Base-by-base conservation (phyloP, 2,888 invertebrate species). In the Cepaea hortensis region DNA sequence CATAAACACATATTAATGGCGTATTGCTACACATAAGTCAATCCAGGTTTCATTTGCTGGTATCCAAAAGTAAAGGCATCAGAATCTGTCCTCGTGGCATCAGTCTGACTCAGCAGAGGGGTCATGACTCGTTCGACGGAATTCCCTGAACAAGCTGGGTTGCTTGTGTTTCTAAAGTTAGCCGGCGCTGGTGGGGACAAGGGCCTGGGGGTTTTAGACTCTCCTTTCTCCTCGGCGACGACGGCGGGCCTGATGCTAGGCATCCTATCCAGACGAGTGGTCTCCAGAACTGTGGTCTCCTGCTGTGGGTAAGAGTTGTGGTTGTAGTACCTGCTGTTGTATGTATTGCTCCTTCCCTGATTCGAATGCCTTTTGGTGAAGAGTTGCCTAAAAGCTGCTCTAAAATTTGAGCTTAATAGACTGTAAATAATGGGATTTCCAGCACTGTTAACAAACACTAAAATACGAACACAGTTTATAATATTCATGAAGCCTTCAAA, bases 391-490 rank as follows among this genome's bases (percentile, higher is more conserved):
- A 90, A 91, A 9, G 91, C 94, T 23, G 90, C 96, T 13, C 98
- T 96, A 95, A 98, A 98, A 94, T 98, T 98, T 1, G 97, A 97
- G 87, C 97, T 97, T 96, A 98, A 97, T 85, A 98, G 96, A 94
- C 98, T 98, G 95, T 98, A 98, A 84, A 98, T 95, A 92, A 98
- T 97, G 18, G 98, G 98, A 95, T 98, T 98, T 85, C 98, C 96
- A 18, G 98, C 98, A 81, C 98, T 98, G 95, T 98, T 98, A 85
- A 98, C 96, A 95, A 98, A 97, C 90, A 97, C 95, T 97, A 98
- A 89, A 15, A 91, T 89, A 90, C 98, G 96, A 93, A 97, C 97
- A 95, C 97, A 97, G 94, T 97, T 97, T 89, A 98, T 95, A 88
- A 98, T 95, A 94, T 96, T 97, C 95, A 97, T 97, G 94, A 97